Evolutionary conservation across 2,888 invertebrate genomes (phyloP).

Genomic region (Punctoribates punctum): DNA sequence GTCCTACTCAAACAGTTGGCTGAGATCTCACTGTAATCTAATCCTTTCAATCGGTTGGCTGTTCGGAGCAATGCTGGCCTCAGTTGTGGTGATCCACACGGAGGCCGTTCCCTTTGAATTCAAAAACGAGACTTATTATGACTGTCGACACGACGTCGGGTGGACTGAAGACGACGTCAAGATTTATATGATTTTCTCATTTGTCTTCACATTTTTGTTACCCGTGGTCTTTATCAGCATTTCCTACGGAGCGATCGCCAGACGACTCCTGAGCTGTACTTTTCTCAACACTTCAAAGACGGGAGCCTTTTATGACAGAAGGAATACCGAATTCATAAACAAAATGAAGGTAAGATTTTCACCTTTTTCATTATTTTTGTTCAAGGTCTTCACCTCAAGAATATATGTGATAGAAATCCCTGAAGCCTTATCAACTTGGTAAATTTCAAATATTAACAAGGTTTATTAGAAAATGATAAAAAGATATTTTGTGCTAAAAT

Average conservation of each 20-base stretch:
- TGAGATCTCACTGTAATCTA: constrained; percentile 40
- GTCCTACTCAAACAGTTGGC: constrained; percentile 37
- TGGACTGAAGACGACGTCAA: constrained; percentile 32
- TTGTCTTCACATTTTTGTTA: constrained; percentile 40
- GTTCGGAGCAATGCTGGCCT: constrained; percentile 35
- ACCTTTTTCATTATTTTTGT: no score
- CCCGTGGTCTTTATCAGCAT: constrained; percentile 40
- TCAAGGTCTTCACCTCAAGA: no score
- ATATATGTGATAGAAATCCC: no score
- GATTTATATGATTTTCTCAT: constrained; percentile 35
- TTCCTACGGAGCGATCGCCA: constrained; percentile 41
- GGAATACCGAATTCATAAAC: constrained; percentile 39
- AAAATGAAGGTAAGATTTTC: constrained; percentile 37
- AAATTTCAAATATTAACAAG: no score
- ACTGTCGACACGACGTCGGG: constrained; percentile 35
- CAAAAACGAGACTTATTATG: constrained; percentile 36
- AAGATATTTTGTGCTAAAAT: no score
- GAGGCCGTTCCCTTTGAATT: constrained; percentile 24
- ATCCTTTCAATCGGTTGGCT: constrained; percentile 40
- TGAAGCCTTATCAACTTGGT: no score
- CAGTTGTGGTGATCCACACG: constrained; percentile 30
- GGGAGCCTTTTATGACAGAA: constrained; percentile 24
- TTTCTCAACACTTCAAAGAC: constrained; percentile 10
- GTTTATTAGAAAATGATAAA: no score
- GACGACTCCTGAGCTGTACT: constrained; percentile 27